phyloP scores from a whole-genome alignment of 1,140 invertebrate genomes.

The Lordiphosa clarofinis region DNA sequence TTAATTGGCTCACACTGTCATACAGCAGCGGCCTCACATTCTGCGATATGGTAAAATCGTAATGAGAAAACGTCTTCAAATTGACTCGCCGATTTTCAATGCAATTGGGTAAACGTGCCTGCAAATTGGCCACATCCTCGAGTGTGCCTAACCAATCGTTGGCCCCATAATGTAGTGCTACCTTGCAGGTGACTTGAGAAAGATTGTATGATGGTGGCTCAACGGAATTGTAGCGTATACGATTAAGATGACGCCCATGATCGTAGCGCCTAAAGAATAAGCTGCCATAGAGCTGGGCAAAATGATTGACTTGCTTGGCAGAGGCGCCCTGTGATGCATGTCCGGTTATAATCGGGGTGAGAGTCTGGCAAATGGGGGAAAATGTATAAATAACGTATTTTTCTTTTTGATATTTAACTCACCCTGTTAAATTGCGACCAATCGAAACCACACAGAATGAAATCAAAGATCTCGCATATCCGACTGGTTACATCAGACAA shows the following conservation, averaged over 20 bases:
- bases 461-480: constrained; percentile 50
- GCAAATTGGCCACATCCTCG: constrained; percentile 20
- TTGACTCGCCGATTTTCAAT: constrained; percentile 19
- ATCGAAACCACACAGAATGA: constrained; percentile 33
- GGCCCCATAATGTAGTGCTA: constrained; percentile 29
- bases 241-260: constrained; percentile 19
- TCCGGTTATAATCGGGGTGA: constrained; percentile 28
- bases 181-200: constrained; percentile 6
- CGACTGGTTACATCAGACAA: not conserved
- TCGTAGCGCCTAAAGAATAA: constrained; percentile 23
- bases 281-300: constrained; percentile 31
- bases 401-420: not conserved
- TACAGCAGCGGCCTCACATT: constrained; percentile 30
- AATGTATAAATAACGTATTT: not conserved
- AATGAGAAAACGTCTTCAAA: constrained; percentile 25
- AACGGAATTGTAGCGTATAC: not conserved
- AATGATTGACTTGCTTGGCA: constrained; percentile 31
- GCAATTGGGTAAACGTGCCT: constrained; percentile 18
- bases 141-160: constrained; percentile 34
- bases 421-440: constrained; percentile 40
- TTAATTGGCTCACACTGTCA: constrained; percentile 7
- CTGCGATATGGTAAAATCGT: constrained; percentile 38
- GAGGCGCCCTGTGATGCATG: constrained; percentile 49
- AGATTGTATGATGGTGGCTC: constrained; percentile 34
- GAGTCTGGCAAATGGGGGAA: constrained; percentile 16